phyloP scores from a whole-genome alignment of 1,140 invertebrate genomes.

The Cydia fagiglandana region DNA sequence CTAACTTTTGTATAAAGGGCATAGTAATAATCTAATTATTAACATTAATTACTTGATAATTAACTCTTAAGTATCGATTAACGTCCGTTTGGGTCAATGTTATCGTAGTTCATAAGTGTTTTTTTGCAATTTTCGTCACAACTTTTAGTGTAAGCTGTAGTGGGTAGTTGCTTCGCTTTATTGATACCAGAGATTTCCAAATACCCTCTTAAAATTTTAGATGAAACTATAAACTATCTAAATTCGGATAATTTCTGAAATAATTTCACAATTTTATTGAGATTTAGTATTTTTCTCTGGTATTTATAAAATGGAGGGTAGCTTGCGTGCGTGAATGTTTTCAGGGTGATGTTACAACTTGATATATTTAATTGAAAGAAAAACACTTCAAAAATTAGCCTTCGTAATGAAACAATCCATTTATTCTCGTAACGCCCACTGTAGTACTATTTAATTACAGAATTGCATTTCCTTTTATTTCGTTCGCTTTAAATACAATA shows the following conservation, averaged over 20 bases:
- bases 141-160: conserved; percentile 28
- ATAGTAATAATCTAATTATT: conserved; percentile 13
- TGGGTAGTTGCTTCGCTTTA: conserved; percentile 3
- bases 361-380: background rate
- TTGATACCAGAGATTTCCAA: background rate
- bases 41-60: background rate
- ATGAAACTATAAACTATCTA: too few relatives aligned
- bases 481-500: too few relatives aligned
- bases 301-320: conserved; percentile 8
- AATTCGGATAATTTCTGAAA: too few relatives aligned
- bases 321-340: conserved; percentile 5
- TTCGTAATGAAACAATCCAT: too few relatives aligned
- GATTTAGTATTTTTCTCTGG: background rate
- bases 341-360: background rate
- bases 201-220: background rate
- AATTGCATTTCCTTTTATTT: too few relatives aligned
- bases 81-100: conserved; percentile 34
- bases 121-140: conserved; percentile 36
- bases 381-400: too few relatives aligned
- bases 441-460: too few relatives aligned
- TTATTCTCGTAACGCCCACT: too few relatives aligned
- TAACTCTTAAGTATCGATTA: conserved; percentile 29
- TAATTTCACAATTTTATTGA: too few relatives aligned
- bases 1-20: conserved; percentile 9
- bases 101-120: conserved; percentile 37